Conservation (phyloP, 2,797 vertebrate species). For the Dendrocincla fuliginosa region DNA sequence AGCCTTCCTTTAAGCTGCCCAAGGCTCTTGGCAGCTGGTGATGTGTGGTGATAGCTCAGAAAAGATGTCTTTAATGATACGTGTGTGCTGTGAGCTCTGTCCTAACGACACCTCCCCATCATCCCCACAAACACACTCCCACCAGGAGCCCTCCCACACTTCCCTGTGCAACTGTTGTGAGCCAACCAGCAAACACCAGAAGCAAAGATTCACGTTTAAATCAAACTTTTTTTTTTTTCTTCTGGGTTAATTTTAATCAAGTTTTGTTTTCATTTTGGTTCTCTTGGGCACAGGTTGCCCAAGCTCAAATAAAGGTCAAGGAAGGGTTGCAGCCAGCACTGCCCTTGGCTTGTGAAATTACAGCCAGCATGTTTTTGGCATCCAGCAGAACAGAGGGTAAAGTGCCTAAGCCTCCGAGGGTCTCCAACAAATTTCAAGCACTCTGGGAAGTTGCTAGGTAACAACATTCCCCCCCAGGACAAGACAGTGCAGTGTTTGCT, state of each 20-base stretch:
- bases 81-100: not conserved
- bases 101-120: not conserved
- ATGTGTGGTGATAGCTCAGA: not conserved
- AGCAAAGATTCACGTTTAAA: not conserved
- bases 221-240: not conserved
- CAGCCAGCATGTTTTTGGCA: not conserved
- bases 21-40: not conserved
- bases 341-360: not conserved
- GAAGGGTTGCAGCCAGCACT: not conserved
- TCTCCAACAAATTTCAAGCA: slow-evolving; percentile 10
- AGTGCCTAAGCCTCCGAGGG: not conserved
- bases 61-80: not conserved
- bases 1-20: not conserved
- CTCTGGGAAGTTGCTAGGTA: slow-evolving; percentile 41
- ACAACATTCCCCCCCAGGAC: not conserved
- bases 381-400: not conserved
- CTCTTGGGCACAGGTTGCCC: not conserved
- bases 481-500: not conserved
- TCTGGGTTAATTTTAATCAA: not conserved
- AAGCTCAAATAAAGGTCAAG: not conserved
- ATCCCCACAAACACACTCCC: not conserved
- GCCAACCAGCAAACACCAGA: not conserved
- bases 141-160: not conserved
- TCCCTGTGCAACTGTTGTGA: not conserved
- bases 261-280: not conserved